Conservation (phyloP, 1,140 invertebrate species). For the Onthophagus taurus region DNA sequence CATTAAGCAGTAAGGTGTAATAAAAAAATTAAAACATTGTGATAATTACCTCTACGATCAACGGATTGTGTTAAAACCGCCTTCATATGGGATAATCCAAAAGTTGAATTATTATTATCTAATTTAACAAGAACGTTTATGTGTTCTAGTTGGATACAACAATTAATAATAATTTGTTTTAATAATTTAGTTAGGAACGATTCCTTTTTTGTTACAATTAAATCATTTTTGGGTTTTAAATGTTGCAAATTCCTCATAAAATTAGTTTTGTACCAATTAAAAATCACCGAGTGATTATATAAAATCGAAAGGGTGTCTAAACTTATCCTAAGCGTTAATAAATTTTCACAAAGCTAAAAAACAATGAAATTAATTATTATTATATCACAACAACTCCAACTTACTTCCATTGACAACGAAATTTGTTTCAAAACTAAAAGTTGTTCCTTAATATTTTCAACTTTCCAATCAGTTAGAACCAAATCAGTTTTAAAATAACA, state of each 20-base stretch:
- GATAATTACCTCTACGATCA: constrained; percentile 48
- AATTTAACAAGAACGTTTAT: constrained; percentile 42
- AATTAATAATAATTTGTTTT: constrained; percentile 45
- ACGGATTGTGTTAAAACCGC: constrained; percentile 50
- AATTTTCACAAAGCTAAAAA: constrained; percentile 53
- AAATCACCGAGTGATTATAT: constrained; percentile 58
- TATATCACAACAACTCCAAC: too few relatives aligned
- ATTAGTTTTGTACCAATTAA: constrained; percentile 46
- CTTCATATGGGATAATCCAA: constrained; percentile 51
- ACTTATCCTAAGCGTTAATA: constrained; percentile 55
- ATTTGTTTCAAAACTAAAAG: constrained; percentile 55
- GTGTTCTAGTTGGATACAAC: constrained; percentile 51
- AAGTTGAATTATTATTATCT: constrained; percentile 40
- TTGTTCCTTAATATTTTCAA: constrained; percentile 50
- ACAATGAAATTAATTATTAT: constrained; percentile 8
- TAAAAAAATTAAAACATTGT: too few relatives aligned
- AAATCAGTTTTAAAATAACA: constrained; percentile 54
- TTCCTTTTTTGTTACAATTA: neutral
- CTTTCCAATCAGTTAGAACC: constrained; percentile 54
- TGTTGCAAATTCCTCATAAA: constrained; percentile 21
- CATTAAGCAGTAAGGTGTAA: neutral
- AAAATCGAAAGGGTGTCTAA: constrained; percentile 56
- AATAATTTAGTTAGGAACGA: constrained; percentile 12
- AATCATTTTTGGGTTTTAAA: neutral
- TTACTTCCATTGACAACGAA: too few relatives aligned